Base-by-base conservation (phyloP, 2,888 invertebrate genomes). In the Chrysomela aeneicollis region DNA sequence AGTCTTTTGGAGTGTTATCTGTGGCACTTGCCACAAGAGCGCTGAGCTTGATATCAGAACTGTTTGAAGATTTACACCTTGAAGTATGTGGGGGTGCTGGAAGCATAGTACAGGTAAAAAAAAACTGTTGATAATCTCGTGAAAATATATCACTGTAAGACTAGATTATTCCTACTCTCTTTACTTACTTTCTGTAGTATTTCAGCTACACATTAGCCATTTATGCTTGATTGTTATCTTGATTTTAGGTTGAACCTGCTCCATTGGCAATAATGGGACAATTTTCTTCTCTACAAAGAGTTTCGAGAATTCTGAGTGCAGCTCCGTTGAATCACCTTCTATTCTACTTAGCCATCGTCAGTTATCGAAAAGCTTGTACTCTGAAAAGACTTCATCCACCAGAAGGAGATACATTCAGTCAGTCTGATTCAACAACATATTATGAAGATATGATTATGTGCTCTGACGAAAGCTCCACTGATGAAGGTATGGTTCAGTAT, bases 341-440 rank as follows among this genome's bases (percentile, higher is more conserved):
- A 54, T 94, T 95, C 71, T 93, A 93, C 66, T 83, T 97, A 63
- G 94, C 95, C 19, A 93, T 94, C 4, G 93, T 95, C 37, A 92
- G 94, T 72, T 96, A 96, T 83, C 89, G 95, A 76, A 97, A 96
- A 85, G 94, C 94, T 0, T 94, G 93, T 68, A 91, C 92, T 61
- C 82, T 95, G 73, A 94, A 93, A 81, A 87, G 94, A 63, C 88
- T 91, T 51, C 92, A 93, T 83, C 92, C 93, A 65, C 89, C 92
- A 46, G 92, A 92, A 79, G 94, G 92, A 50, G 95, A 95, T 79
- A 92, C 92, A 53, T 88, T 91, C 66, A 92, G 91, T 79, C 90
- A 90, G 71, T 95, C 95, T 3, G 97, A 96, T 83, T 95, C 95
- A 9, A 95, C 95, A 53, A 96, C 95, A n/a, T 97, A 95, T 84